Evolutionary conservation across 1,140 invertebrate species (phyloP).

Genomic region (Drosophila pectinifera): DNA sequence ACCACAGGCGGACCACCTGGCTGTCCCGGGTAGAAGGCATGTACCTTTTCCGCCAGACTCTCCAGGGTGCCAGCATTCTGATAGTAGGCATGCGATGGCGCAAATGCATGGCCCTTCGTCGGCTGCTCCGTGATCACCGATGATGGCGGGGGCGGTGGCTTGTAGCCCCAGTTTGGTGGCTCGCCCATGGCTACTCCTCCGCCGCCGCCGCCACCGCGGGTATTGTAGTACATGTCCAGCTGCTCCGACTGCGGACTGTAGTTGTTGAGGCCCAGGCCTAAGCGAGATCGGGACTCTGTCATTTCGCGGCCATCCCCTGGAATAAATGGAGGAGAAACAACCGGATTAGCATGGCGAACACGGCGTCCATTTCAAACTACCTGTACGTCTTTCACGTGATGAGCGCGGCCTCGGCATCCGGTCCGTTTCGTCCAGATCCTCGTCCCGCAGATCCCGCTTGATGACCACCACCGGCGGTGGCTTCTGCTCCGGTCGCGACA

Average conservation of each 20-base stretch:
- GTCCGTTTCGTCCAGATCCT: conserved; percentile 88
- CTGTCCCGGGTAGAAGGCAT: conserved; percentile 91
- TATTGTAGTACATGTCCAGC: conserved; percentile 93
- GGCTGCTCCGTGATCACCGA: conserved; percentile 96
- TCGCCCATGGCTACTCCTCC: conserved; percentile 84
- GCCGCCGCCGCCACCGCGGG: conserved; percentile 85
- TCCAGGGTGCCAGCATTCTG: conserved; percentile 93
- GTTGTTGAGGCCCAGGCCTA: conserved; percentile 89
- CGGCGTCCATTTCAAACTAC: conserved; percentile 81
- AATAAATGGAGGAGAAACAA: conserved; percentile 24
- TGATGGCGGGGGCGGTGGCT: conserved; percentile 89
- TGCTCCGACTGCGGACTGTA: conserved; percentile 89
- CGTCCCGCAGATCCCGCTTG: conserved; percentile 95
- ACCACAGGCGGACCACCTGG: conserved; percentile 56
- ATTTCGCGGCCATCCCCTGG: conserved; percentile 90
- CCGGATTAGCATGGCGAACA: conserved; percentile 73
- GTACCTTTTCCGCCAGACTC: conserved; percentile 95
- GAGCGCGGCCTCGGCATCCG: conserved; percentile 84
- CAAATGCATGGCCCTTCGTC: conserved; percentile 92
- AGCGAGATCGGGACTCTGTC: conserved; percentile 89
- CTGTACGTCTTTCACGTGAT: conserved; percentile 86
- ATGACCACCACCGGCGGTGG: conserved; percentile 96
- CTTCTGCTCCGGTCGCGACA: conserved; percentile 90
- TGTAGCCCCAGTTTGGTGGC: conserved; percentile 84
- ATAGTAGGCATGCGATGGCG: conserved; percentile 92